These are phyloP conservation scores for Caenorhabditis sp. DNA, from an alignment of 2,888 invertebrate species.

Conservation along the genomic window DNA sequence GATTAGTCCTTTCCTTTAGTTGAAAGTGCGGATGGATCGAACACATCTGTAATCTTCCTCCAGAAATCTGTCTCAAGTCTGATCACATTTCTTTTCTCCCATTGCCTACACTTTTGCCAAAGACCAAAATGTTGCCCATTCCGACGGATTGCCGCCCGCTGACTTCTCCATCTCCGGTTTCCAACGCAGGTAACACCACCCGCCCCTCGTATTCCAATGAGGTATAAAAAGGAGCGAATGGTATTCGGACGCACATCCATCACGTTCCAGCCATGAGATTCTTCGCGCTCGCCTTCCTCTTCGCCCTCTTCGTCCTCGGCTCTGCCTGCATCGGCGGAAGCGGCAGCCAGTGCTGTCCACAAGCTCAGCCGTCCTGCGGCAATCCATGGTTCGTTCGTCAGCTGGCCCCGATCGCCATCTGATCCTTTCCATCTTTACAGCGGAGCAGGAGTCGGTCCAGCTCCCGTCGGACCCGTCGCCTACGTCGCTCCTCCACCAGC, in stretches of 20 bases:
- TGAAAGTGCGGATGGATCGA: no score
- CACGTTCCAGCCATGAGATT: constrained; percentile 9
- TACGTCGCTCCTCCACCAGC: neutral
- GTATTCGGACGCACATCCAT: neutral
- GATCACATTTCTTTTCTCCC: neutral
- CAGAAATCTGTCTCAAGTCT: neutral
- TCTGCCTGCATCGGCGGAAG: constrained; percentile 42
- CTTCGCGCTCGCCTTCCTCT: constrained; percentile 29
- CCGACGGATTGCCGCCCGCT: neutral
- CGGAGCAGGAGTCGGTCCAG: constrained; percentile 24
- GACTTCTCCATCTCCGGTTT: constrained; percentile 26
- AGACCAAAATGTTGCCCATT: constrained; percentile 5
- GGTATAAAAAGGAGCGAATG: neutral
- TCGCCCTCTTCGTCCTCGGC: constrained; percentile 25
- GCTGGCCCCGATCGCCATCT: neutral
- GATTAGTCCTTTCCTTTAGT: no score
- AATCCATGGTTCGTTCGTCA: constrained; percentile 36
- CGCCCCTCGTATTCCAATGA: constrained; percentile 12
- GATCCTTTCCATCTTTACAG: constrained; percentile 34
- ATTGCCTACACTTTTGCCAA: neutral
- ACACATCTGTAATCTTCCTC: neutral
- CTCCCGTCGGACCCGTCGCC: constrained; percentile 26
- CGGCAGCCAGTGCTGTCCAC: constrained; percentile 44
- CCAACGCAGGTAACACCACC: constrained; percentile 33
- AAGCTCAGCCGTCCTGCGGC: constrained; percentile 39